A percentile compares a stretch with the other conserved stretches of the same genome.
Conservation (phyloP, 2,888 invertebrate genomes). For the Leptogaster cylindrica region DNA sequence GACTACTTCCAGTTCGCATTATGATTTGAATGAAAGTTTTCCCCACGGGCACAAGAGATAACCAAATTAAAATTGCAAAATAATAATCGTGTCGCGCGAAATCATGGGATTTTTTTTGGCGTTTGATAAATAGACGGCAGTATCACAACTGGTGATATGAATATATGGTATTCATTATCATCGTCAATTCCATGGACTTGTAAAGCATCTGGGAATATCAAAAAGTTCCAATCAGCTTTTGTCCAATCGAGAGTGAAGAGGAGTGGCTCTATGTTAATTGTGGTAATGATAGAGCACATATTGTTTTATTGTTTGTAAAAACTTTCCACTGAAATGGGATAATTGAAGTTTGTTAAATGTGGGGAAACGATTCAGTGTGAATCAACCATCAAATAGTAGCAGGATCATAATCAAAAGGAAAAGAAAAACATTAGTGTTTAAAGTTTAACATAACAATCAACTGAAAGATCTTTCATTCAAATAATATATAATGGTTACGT, state of each 20-base stretch:
- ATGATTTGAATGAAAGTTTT: slow-evolving; percentile 31
- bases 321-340: too few species aligned
- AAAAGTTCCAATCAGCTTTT: background rate
- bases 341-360: too few species aligned
- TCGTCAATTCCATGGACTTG: slow-evolving; percentile 8
- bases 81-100: slow-evolving; percentile 22
- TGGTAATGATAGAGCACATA: too few species aligned
- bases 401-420: too few species aligned
- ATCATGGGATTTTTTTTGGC: slow-evolving; percentile 8
- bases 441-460: too few species aligned
- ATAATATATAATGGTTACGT: too few species aligned
- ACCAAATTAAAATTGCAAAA: slow-evolving; percentile 34
- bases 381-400: too few species aligned
- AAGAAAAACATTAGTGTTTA: too few species aligned
- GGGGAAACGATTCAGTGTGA: too few species aligned
- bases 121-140: slow-evolving; percentile 19
- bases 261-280: slow-evolving; percentile 5
- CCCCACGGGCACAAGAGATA: slow-evolving; percentile 5
- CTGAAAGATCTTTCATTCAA: too few species aligned
- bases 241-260: background rate
- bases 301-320: too few species aligned
- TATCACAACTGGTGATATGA: slow-evolving; percentile 2
- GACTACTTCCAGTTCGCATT: slow-evolving; percentile 12
- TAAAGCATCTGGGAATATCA: background rate
- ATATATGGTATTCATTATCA: slow-evolving; percentile 5